These are phyloP conservation scores for Ammodramus savannarum DNA, from an alignment of 2,113 vertebrate genomes.

Conservation along the genomic window DNA sequence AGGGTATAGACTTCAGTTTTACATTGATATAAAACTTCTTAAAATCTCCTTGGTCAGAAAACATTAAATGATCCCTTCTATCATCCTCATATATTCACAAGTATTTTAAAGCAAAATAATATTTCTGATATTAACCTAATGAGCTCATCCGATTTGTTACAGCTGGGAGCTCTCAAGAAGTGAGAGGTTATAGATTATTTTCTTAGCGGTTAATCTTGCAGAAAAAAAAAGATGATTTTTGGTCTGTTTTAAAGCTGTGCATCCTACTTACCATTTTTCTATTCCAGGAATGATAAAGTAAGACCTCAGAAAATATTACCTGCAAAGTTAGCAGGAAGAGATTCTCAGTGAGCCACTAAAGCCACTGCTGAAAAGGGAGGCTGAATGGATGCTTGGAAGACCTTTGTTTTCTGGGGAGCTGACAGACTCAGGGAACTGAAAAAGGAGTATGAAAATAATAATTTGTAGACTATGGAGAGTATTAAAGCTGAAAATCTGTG, in stretches of 20 bases:
- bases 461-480: neutral
- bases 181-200: neutral
- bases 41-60: neutral
- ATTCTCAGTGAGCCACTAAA: neutral
- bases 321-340: neutral
- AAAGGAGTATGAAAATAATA: neutral
- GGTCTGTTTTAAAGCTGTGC: neutral
- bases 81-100: neutral
- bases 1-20: neutral
- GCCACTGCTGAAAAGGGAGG: neutral
- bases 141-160: neutral
- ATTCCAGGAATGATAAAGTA: neutral
- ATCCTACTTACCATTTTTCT: neutral
- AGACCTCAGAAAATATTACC: neutral
- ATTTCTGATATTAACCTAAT: neutral
- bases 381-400: neutral
- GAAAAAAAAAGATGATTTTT: neutral
- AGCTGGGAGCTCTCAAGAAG: neutral
- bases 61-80: neutral
- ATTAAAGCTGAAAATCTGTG: neutral
- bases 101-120: neutral
- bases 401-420: neutral
- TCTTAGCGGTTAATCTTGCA: neutral
- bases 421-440: neutral
- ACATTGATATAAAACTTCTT: neutral